phyloP scores from a whole-genome alignment of 35 echinoderm and acorn worm species.

The Ophiothrix spiculata region DNA sequence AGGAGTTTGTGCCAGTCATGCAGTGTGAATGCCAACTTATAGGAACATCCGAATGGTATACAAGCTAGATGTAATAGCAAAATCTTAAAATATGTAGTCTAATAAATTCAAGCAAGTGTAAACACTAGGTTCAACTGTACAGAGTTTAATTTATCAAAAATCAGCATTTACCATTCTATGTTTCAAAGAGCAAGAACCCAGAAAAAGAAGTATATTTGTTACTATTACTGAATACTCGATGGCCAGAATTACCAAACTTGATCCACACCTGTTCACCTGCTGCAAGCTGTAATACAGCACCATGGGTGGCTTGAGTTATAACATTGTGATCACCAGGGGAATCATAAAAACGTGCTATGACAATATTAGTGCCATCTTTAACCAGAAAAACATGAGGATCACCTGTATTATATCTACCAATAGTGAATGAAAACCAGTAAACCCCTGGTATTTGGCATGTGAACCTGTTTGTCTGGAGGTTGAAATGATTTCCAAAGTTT shows the following conservation, averaged over 20 bases:
- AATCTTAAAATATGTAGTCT: too few relatives aligned
- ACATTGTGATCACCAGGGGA: not conserved
- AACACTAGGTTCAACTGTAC: too few relatives aligned
- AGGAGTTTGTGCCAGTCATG: too few relatives aligned
- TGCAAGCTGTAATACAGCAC: not conserved
- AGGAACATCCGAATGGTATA: too few relatives aligned
- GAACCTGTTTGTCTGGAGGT: not conserved
- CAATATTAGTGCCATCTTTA: not conserved
- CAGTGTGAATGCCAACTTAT: too few relatives aligned
- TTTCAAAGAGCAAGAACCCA: not conserved
- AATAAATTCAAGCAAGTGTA: too few relatives aligned
- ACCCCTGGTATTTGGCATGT: not conserved
- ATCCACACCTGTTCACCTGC: not conserved
- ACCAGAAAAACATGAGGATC: not conserved
- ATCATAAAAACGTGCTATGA: not conserved
- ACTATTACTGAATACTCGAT: not conserved
- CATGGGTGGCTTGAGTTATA: not conserved
- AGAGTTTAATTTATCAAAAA: too few relatives aligned
- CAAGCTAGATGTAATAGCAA: too few relatives aligned
- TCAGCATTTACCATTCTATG: not conserved
- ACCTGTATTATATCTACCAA: not conserved
- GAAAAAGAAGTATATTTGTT: not conserved
- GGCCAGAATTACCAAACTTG: not conserved
- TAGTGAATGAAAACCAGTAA: too few relatives aligned
- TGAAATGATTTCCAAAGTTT: not conserved